Evolutionary conservation across 2,797 vertebrate species (phyloP).

Genomic region (Coilia nasus): DNA sequence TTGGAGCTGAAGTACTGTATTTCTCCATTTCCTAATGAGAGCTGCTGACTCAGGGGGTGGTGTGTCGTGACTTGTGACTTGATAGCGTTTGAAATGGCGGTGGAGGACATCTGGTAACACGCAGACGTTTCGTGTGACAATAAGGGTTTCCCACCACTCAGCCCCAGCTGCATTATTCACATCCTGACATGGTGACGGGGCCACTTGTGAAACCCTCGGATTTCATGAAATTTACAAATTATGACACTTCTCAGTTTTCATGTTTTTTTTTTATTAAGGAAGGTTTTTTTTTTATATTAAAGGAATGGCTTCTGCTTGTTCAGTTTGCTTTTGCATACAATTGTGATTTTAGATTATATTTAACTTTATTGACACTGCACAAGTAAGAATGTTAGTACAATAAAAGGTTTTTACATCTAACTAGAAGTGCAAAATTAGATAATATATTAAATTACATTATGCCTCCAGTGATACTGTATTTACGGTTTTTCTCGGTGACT

Average conservation of each 20-base stretch:
- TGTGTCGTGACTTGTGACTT: slow-evolving; percentile 43
- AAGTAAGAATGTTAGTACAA: no score
- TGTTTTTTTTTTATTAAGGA: background rate
- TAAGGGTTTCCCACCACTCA: background rate
- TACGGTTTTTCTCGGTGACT: no score
- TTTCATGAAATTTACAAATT: background rate
- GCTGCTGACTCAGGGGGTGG: slow-evolving; percentile 49
- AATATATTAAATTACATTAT: no score
- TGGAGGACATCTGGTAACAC: slow-evolving; percentile 22
- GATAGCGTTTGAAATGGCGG: slow-evolving; percentile 47
- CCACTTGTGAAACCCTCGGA: background rate
- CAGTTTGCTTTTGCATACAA: slow-evolving; percentile 39
- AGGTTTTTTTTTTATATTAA: no score
- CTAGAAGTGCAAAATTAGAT: no score
- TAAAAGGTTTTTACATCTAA: no score
- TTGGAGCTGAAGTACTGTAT: background rate
- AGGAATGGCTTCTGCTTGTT: background rate
- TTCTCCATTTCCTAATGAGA: slow-evolving; percentile 5
- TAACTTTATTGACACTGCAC: no score
- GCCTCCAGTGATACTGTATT: no score
- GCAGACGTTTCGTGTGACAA: background rate
- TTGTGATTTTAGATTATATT: slow-evolving; percentile 29
- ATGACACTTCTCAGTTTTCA: background rate
- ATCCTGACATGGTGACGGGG: background rate
- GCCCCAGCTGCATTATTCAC: background rate